Evolutionary conservation across 1,140 invertebrate genomes (phyloP), one percentile per base, ranked within the genome.

Genomic region (Sitobion miscanthi): DNA sequence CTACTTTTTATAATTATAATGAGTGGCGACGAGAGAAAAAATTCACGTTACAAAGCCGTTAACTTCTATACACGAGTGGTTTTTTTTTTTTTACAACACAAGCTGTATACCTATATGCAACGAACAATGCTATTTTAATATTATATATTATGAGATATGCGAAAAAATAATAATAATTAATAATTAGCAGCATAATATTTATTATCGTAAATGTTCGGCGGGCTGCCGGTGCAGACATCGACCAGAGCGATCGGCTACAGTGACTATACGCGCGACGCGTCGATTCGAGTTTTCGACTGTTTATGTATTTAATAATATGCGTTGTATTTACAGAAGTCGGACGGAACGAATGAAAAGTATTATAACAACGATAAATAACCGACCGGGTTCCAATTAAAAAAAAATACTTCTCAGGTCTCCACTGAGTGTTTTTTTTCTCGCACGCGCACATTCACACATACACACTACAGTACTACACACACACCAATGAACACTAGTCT

Each of bases 311-410:
- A 38, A 83, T 83, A 83, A 83, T 42, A 42, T 30, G 85, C 42
- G 42, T 86, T 25, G 38, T 47, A 30, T 86, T 47, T 86, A 86
- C 47, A n/a, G 87, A 38, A 54, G 69, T 82, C 85, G 69, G 35
- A 86, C 42, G 85, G 42, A 86, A 86, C 85, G 85, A 86, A 45
- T 86, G 90, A 92, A 92, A 91, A 92, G 54, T 54, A 89, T 87
- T 49, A 87, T 35, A 89, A 86, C 83, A 77, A 82, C 62, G 4
- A 82, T 82, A 82, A 92, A 92, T 57, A 82, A 92, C 69, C 90
- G 69, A 92, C 90, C 47, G 20, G 90, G 90, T 92, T 92, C 90
- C 90, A 92, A 92, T 92, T 86, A 77, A 77, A 77, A 77, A 62
- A 86, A 86, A 86, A 86, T 47, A 86, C 42, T 86, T 47, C 42